Evolutionary conservation across 2,888 invertebrate species (phyloP).

Genomic region (Cryptocheilus praepositus): DNA sequence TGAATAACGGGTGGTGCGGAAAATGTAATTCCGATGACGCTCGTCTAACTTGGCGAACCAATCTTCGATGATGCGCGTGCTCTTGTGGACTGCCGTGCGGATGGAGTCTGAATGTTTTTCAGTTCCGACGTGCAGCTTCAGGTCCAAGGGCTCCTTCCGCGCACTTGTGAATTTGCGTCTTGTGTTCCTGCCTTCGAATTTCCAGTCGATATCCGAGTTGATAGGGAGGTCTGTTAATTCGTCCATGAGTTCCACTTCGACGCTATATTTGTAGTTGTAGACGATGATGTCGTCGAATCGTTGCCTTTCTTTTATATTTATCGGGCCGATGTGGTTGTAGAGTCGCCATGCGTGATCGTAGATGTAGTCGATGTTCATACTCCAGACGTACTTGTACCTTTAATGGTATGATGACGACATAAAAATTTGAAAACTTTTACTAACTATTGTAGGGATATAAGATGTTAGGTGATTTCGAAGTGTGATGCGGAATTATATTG

Average conservation of each 20-base stretch:
- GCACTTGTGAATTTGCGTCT: conserved; percentile 26
- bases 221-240: conserved; percentile 52
- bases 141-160: conserved; percentile 58
- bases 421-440: conserved; percentile 7
- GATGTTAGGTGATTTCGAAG: too few species aligned
- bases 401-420: neutral
- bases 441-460: too few species aligned
- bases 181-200: conserved; percentile 53
- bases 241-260: conserved; percentile 63
- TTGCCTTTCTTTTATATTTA: conserved; percentile 59
- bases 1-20: conserved; percentile 60
- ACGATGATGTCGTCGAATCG: conserved; percentile 66
- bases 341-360: conserved; percentile 68
- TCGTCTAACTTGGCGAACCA: conserved; percentile 61
- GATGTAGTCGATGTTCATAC: conserved; percentile 68
- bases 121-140: conserved; percentile 49
- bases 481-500: too few species aligned
- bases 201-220: conserved; percentile 26
- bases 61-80: conserved; percentile 50
- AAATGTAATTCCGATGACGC: conserved; percentile 59
- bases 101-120: conserved; percentile 48
- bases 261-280: conserved; percentile 68
- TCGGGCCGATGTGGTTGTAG: conserved; percentile 63
- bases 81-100: conserved; percentile 45
- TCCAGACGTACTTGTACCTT: conserved; percentile 66